Evolutionary conservation across 2,888 invertebrate genomes (phyloP), one percentile per base, ranked within the genome.

Genomic region (Myathropa florea): DNA sequence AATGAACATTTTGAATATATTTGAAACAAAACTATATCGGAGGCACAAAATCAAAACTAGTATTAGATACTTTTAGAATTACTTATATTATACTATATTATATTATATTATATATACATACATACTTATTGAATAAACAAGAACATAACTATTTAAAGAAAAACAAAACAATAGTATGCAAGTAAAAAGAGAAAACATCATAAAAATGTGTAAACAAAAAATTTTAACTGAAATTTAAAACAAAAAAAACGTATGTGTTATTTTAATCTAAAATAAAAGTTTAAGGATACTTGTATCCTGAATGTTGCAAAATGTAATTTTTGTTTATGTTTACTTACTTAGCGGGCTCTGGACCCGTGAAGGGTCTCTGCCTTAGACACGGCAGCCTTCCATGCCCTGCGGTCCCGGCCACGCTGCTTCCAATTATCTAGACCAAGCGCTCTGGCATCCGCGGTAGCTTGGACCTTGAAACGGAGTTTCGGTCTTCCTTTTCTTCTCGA

Each of bases 31-130:
- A 88, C 64, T 88, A 89, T 89, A 89, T 89, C 89, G 90, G 89
- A 89, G 89, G 90, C 90, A 90, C 89, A 89, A 90, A 90, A 90
- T 90, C 90, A 90, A 90, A 90, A 90, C 89, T 89, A 89, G 88
- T 78, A 78, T 89, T 88, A 89, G 88, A 80, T 88, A 88, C 78
- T 80, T 89, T 88, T 88, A 89, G 88, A 83, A 77, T 76, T 88
- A 88, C 82, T 87, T 83, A 79, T 87, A 86, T 79, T 86, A 86
- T 83, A 77, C 23, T 68, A 68, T 73, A 80, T 75, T 46, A 46
- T 46, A 46, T 46, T 46, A 73, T 55, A 67, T n/a, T 72, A 68
- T 36, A 78, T 63, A 67, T 79, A 88, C 61, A 85, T 68, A 77
- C 79, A 70, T 75, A 79, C 65, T 75, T 77, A 88, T 21, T 76